phyloP scores from a whole-genome alignment of 2,797 vertebrate species.

The Schizothorax lantsangensis region DNA sequence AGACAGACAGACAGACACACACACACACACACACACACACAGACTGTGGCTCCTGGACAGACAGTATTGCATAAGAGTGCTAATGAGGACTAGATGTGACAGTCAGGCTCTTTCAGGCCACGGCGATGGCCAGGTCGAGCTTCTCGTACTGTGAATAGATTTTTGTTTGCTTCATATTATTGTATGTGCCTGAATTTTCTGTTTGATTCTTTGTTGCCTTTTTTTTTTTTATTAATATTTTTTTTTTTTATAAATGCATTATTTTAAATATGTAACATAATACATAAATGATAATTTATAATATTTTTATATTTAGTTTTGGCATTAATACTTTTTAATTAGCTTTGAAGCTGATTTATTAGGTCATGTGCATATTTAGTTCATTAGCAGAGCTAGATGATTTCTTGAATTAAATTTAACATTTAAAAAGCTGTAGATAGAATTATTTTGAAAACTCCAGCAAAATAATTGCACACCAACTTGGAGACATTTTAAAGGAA shows the following conservation, averaged over 20 bases:
- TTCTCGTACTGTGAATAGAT: conserved; percentile 24
- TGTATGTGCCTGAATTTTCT: background rate
- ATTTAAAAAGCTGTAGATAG: too few species aligned
- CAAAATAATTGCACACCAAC: background rate
- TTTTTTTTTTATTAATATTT: too few species aligned
- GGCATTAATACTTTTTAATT: background rate
- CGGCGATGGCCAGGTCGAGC: background rate
- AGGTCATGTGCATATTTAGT: background rate
- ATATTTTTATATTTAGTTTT: background rate
- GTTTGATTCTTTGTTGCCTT: background rate
- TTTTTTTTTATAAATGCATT: too few species aligned
- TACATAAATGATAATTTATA: background rate
- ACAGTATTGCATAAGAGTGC: conserved; percentile 47
- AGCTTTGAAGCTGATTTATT: background rate
- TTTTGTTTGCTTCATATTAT: conserved; percentile 4
- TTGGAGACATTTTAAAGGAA: background rate
- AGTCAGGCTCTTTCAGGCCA: conserved; percentile 35
- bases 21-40: conserved; percentile 17
- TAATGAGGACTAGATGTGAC: conserved; percentile 39
- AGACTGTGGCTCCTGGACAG: conserved; percentile 28
- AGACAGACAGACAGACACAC: background rate
- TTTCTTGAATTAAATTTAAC: background rate
- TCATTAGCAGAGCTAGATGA: background rate
- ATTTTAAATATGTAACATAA: background rate
- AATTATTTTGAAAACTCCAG: background rate